These are phyloP conservation scores for Argynnis bischoffii DNA, from an alignment of 2,888 invertebrate genomes.

Conservation along the genomic window DNA sequence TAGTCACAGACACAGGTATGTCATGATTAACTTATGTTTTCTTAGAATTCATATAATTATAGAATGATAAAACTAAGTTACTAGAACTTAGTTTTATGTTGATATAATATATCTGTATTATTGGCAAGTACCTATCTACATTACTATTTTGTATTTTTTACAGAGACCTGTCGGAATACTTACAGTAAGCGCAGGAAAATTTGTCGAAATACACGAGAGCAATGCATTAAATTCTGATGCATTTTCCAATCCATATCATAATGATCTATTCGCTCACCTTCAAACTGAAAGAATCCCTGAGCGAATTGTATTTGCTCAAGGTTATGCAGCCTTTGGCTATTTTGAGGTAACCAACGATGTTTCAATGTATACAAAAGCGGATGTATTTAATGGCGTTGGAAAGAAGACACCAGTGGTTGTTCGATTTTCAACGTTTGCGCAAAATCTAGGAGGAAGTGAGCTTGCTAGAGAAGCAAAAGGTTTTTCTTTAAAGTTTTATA, in stretches of 20 bases:
- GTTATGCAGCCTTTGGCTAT: conserved; percentile 91
- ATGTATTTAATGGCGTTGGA: conserved; percentile 87
- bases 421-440: conserved; percentile 90
- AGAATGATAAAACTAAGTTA: no score
- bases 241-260: conserved; percentile 46
- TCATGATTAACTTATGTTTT: no score
- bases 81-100: no score
- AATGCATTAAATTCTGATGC: conserved; percentile 87
- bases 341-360: conserved; percentile 93
- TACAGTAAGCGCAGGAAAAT: conserved; percentile 89
- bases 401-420: conserved; percentile 88
- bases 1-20: no score
- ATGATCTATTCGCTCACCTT: conserved; percentile 83
- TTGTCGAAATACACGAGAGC: conserved; percentile 86
- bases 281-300: conserved; percentile 94
- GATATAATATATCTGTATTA: no score
- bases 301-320: conserved; percentile 95
- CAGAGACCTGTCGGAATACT: conserved; percentile 79
- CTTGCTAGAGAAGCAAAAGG: conserved; percentile 92
- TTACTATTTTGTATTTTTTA: conserved; percentile 42
- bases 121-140: no score
- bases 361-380: conserved; percentile 87
- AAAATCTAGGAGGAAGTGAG: conserved; percentile 92
- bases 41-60: no score
- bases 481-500: conserved; percentile 94